Percentiles rank a stretch among this genome's conserved stretches.
phyloP scores from a whole-genome alignment of 2,797 vertebrate genomes.

The Enteromius radiatus region DNA sequence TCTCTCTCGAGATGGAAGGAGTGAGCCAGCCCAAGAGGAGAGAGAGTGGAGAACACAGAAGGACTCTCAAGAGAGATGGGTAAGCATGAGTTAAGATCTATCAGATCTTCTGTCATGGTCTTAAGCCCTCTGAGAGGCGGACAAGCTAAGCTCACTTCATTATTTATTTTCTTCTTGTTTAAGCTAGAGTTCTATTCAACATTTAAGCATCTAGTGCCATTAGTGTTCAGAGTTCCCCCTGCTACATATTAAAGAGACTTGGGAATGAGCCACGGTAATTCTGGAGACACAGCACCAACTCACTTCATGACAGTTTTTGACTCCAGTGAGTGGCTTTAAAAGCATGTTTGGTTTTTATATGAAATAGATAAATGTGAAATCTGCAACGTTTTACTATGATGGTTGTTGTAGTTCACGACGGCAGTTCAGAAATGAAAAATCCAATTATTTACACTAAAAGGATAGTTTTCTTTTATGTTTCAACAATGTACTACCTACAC shows the following conservation, averaged over 20 bases:
- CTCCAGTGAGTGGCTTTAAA: background rate
- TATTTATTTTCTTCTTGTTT: constrained; percentile 41
- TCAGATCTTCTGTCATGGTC: constrained; percentile 46
- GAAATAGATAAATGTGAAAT: constrained; percentile 9
- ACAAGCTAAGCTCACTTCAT: constrained; percentile 39
- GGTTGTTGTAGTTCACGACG: background rate
- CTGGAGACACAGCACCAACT: background rate
- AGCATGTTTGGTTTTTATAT: background rate
- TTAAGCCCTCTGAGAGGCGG: constrained; percentile 22
- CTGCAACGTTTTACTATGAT: background rate
- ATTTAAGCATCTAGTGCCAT: constrained; percentile 22
- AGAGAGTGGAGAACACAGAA: constrained; percentile 38
- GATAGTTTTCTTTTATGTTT: background rate
- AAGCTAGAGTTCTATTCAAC: constrained; percentile 15
- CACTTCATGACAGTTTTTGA: background rate
- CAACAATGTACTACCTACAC: background rate
- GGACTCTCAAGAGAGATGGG: constrained; percentile 56
- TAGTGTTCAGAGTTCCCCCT: constrained; percentile 1
- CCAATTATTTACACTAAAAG: background rate
- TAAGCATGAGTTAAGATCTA: constrained; percentile 32
- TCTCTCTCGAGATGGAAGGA: constrained; percentile 41
- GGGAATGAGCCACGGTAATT: background rate
- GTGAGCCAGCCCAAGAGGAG: constrained; percentile 41
- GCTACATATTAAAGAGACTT: background rate
- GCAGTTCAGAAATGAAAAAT: background rate